Evolutionary conservation across 2,113 vertebrate species (phyloP), one percentile per base, ranked within the genome.

Genomic region (Tetrao urogallus): DNA sequence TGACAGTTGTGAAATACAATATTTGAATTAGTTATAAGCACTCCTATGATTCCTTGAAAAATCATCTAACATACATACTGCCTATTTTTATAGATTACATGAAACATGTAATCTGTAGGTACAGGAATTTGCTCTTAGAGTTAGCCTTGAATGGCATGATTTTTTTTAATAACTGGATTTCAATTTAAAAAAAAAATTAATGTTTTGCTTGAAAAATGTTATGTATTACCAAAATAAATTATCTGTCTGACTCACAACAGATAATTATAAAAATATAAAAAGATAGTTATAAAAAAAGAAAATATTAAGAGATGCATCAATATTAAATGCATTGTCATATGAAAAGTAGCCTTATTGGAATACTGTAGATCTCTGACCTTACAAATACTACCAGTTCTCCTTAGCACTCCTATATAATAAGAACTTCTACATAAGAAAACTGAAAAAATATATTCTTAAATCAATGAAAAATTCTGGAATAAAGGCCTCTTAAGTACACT

Each of bases 361-460:
- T 67, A 27, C 25, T 63, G 69, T 66, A 77, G 34, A 79, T 80
- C 52, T 92, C 90, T 97, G 92, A 96, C 71, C 82, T 97, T 70
- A 92, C 71, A 93, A 92, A 94, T 72, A 92, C 45, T 80, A 96
- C 91, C 87, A 96, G 92, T 83, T 48, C 67, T 96, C 92, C n/a
- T 57, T 82, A 97, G 96, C 42, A 97, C 25, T 61, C 67, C 82
- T 54, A 95, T 13, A 77, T 56, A 90, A 82, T 27, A 76, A 94
- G 43, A 87, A 66, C 71, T 87, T 56, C 60, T 86, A 92, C 54
- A 89, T 90, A 96, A 81, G 22, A 86, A 89, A 88, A 38, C 74
- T 74, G 13, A 91, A 94, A 75, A 93, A 94, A 82, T 94, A 91
- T 15, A 95, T 95, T 97, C 97, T 92, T 13, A 97, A 84, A 95